Conservation (phyloP, 1,140 invertebrate species). For the Micrasema minimum region DNA sequence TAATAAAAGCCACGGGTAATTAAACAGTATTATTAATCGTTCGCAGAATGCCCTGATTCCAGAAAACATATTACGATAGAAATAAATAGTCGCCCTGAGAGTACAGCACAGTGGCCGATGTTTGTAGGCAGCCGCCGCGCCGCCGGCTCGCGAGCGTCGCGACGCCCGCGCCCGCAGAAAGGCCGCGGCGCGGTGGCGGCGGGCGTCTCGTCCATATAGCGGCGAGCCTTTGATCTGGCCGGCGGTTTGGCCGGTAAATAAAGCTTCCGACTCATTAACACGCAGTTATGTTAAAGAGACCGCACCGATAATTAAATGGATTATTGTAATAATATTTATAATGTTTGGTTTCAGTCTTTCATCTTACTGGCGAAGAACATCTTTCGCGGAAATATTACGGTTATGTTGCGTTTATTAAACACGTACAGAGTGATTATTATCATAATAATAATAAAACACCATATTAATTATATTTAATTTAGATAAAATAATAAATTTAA, state of each 20-base stretch:
- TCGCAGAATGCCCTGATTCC: too few species aligned
- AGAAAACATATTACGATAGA: too few species aligned
- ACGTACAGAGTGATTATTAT: too few species aligned
- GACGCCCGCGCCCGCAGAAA: not conserved
- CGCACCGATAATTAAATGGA: slow-evolving; percentile 50
- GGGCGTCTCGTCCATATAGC: not conserved
- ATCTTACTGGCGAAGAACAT: slow-evolving; percentile 34
- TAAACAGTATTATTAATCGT: too few species aligned
- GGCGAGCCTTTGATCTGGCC: slow-evolving; percentile 24
- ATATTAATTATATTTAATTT: too few species aligned
- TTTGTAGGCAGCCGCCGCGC: not conserved
- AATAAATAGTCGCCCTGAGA: too few species aligned
- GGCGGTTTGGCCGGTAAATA: slow-evolving; percentile 29
- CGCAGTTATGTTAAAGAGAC: slow-evolving; percentile 47
- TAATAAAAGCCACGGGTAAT: too few species aligned
- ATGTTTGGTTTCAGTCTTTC: slow-evolving; percentile 41
- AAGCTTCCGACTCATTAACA: slow-evolving; percentile 46
- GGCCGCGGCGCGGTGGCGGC: not conserved
- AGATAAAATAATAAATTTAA: too few species aligned
- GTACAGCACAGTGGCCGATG: not conserved
- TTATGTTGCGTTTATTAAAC: slow-evolving; percentile 41
- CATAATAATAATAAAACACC: too few species aligned
- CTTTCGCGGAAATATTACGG: slow-evolving; percentile 45
- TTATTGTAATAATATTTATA: slow-evolving; percentile 53
- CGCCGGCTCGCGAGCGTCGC: not conserved